Evolutionary conservation across 1,140 invertebrate genomes (phyloP).

Genomic region (Geopemphigus sp.): DNA sequence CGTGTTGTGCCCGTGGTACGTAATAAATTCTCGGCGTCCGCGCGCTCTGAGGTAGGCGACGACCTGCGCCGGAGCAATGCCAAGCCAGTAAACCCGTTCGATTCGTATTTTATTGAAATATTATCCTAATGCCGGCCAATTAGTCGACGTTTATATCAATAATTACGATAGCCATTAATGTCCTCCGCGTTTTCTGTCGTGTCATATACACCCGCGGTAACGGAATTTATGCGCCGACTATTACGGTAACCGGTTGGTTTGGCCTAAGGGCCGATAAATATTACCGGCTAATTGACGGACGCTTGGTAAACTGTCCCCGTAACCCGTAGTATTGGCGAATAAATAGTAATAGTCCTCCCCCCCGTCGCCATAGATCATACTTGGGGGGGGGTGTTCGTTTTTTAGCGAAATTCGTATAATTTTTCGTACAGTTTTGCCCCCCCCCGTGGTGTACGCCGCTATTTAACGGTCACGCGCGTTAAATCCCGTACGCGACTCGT

Average conservation of each 20-base stretch:
- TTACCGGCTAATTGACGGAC: slow-evolving; percentile 15
- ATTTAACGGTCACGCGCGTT: not conserved
- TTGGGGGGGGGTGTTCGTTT: too few species aligned
- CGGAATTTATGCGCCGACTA: not conserved
- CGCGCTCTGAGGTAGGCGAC: too few species aligned
- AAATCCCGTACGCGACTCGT: not conserved
- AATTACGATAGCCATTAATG: slow-evolving; percentile 14
- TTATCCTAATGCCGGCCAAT: not conserved
- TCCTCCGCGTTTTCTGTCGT: not conserved
- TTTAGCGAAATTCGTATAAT: too few species aligned
- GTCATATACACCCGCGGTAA: not conserved
- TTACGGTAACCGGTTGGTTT: slow-evolving; percentile 16
- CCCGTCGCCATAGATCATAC: too few species aligned
- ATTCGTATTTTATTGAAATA: not conserved
- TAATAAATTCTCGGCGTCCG: too few species aligned
- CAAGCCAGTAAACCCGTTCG: too few species aligned
- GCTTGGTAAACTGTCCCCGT: too few species aligned
- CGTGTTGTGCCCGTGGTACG: too few species aligned
- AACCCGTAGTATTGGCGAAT: too few species aligned
- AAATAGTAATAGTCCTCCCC: too few species aligned
- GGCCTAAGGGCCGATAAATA: slow-evolving; percentile 8
- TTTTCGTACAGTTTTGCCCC: too few species aligned
- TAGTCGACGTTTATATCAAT: slow-evolving; percentile 3
- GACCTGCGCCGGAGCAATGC: too few species aligned
- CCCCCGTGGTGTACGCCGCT: not conserved